Percentiles rank a stretch among this genome's conserved stretches.
Conservation (phyloP, 2,797 vertebrate genomes). For the Anableps anableps region DNA sequence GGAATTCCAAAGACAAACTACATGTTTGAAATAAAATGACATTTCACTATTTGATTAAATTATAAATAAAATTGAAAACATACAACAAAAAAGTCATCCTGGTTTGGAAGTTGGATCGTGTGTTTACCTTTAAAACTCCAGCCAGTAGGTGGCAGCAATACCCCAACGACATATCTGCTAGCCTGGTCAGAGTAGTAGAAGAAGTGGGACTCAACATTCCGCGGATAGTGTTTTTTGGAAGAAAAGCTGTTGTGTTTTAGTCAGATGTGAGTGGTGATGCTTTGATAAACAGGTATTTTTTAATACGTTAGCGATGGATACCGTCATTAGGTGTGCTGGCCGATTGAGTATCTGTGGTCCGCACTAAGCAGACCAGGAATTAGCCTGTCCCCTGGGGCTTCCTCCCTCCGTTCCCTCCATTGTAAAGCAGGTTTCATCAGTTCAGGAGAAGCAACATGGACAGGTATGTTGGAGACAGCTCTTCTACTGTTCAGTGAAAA, state of each 20-base stretch:
- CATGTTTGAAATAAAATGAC: background rate
- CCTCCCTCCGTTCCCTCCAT: background rate
- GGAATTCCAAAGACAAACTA: no score
- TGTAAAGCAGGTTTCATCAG: background rate
- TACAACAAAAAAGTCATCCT: background rate
- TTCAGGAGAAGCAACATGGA: constrained; percentile 7
- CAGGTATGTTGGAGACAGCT: background rate
- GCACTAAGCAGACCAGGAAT: background rate
- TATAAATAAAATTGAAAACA: background rate
- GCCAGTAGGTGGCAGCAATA: background rate
- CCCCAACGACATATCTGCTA: background rate
- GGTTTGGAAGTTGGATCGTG: no score
- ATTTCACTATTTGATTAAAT: background rate
- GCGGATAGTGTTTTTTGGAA: background rate
- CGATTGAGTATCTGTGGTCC: background rate
- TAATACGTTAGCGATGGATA: background rate
- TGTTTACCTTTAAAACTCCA: background rate
- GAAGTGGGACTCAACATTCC: background rate
- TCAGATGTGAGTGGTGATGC: background rate
- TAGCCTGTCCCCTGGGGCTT: background rate
- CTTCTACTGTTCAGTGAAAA: background rate
- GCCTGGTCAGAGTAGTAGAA: background rate
- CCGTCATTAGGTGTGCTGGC: background rate
- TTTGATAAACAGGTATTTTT: background rate
- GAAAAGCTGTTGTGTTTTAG: background rate